Percentiles rank a stretch among this genome's conserved stretches.
Conservation (phyloP, 2,888 invertebrate species). For the Phyllotreta cruciferae region DNA sequence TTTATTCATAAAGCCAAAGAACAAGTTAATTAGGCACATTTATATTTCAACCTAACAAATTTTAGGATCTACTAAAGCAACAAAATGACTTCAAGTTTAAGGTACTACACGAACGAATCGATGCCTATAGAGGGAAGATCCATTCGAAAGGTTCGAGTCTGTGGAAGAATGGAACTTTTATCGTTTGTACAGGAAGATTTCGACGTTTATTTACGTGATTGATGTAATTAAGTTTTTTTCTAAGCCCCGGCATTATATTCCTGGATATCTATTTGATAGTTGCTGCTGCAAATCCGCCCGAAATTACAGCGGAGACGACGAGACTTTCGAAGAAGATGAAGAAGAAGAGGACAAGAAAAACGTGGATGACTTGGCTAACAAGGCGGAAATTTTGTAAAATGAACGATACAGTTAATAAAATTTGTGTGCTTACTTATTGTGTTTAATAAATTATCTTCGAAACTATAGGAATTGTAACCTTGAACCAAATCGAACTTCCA, state of each 20-base stretch:
- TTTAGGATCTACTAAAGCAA: too few species aligned
- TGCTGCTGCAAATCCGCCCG: neutral
- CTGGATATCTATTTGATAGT: slow-evolving; percentile 13
- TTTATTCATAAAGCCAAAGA: too few species aligned
- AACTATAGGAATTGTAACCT: too few species aligned
- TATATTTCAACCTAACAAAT: too few species aligned
- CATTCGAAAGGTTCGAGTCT: neutral
- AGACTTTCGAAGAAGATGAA: neutral
- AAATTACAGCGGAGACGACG: neutral
- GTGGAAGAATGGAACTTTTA: neutral
- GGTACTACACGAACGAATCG: too few species aligned
- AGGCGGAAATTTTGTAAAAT: neutral
- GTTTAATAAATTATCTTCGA: too few species aligned
- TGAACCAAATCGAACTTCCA: too few species aligned
- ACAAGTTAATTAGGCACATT: too few species aligned
- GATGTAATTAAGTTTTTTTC: slow-evolving; percentile 11
- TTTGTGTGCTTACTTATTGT: too few species aligned
- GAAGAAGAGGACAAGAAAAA: neutral
- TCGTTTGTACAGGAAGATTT: neutral
- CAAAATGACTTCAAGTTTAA: too few species aligned
- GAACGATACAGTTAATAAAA: too few species aligned
- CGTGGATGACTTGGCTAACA: neutral
- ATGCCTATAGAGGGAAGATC: too few species aligned
- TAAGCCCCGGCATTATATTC: neutral
- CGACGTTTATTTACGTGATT: neutral